These are phyloP conservation scores for Tachyglossus aculeatus DNA, from an alignment of 2,797 vertebrate species.

Conservation along the genomic window DNA sequence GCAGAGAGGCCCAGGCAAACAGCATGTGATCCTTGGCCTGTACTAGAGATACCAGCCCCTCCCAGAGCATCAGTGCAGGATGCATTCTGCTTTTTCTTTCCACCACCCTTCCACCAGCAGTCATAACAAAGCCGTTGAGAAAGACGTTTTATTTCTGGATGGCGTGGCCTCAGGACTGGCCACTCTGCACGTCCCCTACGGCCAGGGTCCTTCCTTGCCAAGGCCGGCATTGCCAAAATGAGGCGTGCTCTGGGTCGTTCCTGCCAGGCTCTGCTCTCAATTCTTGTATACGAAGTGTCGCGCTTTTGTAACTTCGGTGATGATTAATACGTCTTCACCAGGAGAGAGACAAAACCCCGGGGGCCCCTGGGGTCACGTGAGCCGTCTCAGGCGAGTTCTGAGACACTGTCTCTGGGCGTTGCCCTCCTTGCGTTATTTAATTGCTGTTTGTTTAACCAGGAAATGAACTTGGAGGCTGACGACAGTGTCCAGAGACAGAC, in stretches of 20 bases:
- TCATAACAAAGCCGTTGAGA: background rate
- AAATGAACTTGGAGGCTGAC: conserved; percentile 66
- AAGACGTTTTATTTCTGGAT: background rate
- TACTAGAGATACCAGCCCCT: too few relatives aligned
- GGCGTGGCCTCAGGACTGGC: background rate
- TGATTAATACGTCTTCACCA: conserved; percentile 51
- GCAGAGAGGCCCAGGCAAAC: too few relatives aligned
- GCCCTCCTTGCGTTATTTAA: conserved; percentile 58
- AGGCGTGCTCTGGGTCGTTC: background rate
- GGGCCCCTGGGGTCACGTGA: conserved; percentile 26
- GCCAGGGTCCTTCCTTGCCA: background rate
- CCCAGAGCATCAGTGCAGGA: too few relatives aligned
- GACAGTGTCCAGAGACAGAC: conserved; percentile 52
- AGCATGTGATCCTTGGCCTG: too few relatives aligned
- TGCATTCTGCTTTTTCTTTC: background rate
- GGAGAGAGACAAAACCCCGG: conserved; percentile 18
- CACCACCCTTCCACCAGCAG: background rate
- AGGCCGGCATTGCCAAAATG: background rate
- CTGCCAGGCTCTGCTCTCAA: background rate
- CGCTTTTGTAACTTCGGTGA: background rate
- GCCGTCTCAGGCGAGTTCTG: conserved; percentile 26
- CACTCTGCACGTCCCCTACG: conserved; percentile 22
- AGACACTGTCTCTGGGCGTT: conserved; percentile 56
- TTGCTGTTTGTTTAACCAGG: conserved; percentile 73
- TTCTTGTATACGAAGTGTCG: background rate